Evolutionary conservation across 1,140 invertebrate genomes (phyloP).

Genomic region (Cydia pomonella): DNA sequence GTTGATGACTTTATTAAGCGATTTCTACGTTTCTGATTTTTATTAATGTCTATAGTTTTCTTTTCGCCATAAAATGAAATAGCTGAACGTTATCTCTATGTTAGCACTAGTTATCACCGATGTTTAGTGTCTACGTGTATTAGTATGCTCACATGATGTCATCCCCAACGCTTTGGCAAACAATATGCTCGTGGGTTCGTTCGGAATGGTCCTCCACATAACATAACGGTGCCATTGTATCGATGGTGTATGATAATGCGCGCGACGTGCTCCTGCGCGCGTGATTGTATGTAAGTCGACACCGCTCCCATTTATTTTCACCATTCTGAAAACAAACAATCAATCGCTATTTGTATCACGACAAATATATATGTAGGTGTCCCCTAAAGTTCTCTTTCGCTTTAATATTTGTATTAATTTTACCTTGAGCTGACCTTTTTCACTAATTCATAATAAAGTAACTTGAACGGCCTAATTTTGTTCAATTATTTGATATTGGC

Average conservation of each 20-base stretch:
- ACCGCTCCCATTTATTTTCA: conserved; percentile 27
- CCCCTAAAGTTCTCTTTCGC: too few relatives aligned
- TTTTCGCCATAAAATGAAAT: background rate
- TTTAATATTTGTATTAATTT: too few relatives aligned
- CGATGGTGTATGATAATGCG: conserved; percentile 32
- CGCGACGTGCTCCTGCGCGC: conserved; percentile 44
- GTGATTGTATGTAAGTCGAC: conserved; percentile 46
- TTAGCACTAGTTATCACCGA: conserved; percentile 20
- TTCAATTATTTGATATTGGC: background rate
- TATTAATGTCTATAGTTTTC: background rate
- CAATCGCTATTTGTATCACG: background rate
- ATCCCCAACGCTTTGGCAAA: conserved; percentile 30
- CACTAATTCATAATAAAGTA: too few relatives aligned
- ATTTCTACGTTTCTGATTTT: background rate
- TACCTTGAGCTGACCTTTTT: too few relatives aligned
- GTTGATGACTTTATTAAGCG: too few relatives aligned
- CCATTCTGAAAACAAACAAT: conserved; percentile 23
- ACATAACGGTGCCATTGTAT: conserved; percentile 40
- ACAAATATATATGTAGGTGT: background rate
- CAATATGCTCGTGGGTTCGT: conserved; percentile 14
- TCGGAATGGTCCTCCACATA: conserved; percentile 19
- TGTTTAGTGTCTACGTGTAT: conserved; percentile 3
- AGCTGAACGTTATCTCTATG: background rate
- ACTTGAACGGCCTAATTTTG: too few relatives aligned
- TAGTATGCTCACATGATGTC: conserved; percentile 19